phyloP scores from a whole-genome alignment of 2,113 vertebrate genomes.

The Ochotona princeps region DNA sequence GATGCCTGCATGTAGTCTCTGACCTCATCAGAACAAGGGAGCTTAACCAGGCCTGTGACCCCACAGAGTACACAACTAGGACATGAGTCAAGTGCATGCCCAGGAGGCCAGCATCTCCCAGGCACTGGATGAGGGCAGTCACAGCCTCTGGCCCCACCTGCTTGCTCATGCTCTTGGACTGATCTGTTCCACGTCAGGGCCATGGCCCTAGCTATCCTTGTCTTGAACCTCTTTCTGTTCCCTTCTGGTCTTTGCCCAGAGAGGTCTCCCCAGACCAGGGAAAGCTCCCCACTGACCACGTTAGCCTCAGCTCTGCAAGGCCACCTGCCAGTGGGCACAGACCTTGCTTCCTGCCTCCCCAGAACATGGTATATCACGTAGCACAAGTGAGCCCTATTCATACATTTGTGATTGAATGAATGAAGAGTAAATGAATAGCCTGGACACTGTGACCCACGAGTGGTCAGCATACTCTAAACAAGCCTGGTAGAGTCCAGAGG shows the following conservation, averaged over 20 bases:
- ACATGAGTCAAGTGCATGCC: background rate
- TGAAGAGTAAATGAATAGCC: no score
- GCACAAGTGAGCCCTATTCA: no score
- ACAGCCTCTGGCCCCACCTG: accelerated
- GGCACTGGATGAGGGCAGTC: no score
- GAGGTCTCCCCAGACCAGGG: background rate
- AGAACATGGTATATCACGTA: no score
- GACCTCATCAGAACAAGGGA: background rate
- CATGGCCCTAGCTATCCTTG: background rate
- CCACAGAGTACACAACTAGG: background rate
- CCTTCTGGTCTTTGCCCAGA: background rate
- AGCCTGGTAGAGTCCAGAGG: background rate
- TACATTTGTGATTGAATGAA: no score
- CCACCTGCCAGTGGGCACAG: background rate
- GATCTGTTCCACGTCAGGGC: background rate
- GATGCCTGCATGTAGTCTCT: no score
- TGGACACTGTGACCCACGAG: background rate
- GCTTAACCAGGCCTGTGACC: no score
- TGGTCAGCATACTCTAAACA: accelerated
- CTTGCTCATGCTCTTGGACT: no score
- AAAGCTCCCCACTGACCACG: background rate
- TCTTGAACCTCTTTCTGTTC: background rate
- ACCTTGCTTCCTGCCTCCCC: background rate
- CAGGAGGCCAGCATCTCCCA: background rate
- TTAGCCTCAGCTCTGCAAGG: background rate